phyloP scores from a whole-genome alignment of 2,888 invertebrate genomes.

The Chydorus sphaericus region DNA sequence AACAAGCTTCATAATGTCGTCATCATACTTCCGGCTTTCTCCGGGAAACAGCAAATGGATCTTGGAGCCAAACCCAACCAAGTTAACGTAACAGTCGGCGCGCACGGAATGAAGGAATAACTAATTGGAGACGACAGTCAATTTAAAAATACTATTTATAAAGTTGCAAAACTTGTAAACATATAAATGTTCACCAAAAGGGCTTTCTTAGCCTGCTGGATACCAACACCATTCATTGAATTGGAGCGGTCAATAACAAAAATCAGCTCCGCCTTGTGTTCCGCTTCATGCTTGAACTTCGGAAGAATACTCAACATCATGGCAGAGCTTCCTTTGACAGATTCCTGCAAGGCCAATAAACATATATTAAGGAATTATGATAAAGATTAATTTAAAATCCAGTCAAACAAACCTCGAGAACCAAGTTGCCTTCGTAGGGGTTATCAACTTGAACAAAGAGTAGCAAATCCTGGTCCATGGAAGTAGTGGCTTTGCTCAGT shows the following conservation, averaged over 20 bases:
- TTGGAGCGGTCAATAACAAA: constrained; percentile 30
- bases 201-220: constrained; percentile 22
- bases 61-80: constrained; percentile 28
- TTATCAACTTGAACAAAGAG: too few relatives aligned
- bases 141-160: not conserved
- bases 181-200: constrained; percentile 21
- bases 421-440: too few relatives aligned
- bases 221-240: constrained; percentile 27
- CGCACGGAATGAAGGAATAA: constrained; percentile 28
- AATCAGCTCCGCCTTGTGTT: constrained; percentile 23
- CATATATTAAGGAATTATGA: too few relatives aligned
- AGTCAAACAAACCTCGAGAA: too few relatives aligned
- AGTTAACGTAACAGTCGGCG: constrained; percentile 27
- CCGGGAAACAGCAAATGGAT: constrained; percentile 23
- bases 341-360: too few relatives aligned
- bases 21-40: constrained; percentile 22
- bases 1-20: constrained; percentile 21
- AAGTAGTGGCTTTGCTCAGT: too few relatives aligned
- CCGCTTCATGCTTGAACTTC: constrained; percentile 26
- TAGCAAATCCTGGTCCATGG: too few relatives aligned
- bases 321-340: too few relatives aligned
- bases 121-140: constrained; percentile 18
- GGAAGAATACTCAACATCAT: too few relatives aligned
- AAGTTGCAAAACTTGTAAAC: not conserved
- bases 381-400: too few relatives aligned